These are phyloP conservation scores for Dendrolimus kikuchii DNA, from an alignment of 1,140 invertebrate species.

Conservation along the genomic window DNA sequence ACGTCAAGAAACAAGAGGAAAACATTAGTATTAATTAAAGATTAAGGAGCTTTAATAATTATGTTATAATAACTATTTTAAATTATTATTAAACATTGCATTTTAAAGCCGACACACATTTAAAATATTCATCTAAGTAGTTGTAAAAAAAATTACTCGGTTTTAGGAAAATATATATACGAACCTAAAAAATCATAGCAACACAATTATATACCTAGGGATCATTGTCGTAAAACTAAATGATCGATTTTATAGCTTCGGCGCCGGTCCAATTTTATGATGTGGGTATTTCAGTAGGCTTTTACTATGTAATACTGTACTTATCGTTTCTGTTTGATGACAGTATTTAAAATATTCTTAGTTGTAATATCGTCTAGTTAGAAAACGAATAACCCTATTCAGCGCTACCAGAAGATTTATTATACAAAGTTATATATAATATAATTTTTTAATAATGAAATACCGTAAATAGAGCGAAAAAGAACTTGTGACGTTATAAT, in stretches of 20 bases:
- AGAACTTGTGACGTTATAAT: too few species aligned
- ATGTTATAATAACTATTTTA: too few species aligned
- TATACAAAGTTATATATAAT: too few species aligned
- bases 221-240: conserved; percentile 61
- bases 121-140: neutral
- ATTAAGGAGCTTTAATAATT: too few species aligned
- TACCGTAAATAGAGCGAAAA: too few species aligned
- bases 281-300: conserved; percentile 52
- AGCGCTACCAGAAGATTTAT: too few species aligned
- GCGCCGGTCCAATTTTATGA: conserved; percentile 47
- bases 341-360: conserved; percentile 1
- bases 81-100: neutral
- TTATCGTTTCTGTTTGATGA: conserved; percentile 27
- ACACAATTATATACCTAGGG: conserved; percentile 51
- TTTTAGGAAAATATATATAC: conserved; percentile 22
- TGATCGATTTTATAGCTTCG: conserved; percentile 45
- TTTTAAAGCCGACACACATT: neutral
- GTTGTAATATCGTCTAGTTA: too few species aligned
- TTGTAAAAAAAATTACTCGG: conserved; percentile 2
- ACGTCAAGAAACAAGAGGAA: too few species aligned
- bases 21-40: too few species aligned
- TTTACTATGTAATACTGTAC: conserved; percentile 37
- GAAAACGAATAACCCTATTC: too few species aligned
- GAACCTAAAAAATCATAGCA: conserved; percentile 35
- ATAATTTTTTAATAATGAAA: too few species aligned